Conservation (phyloP, 1,140 invertebrate genomes). For the Onthophagus taurus region DNA sequence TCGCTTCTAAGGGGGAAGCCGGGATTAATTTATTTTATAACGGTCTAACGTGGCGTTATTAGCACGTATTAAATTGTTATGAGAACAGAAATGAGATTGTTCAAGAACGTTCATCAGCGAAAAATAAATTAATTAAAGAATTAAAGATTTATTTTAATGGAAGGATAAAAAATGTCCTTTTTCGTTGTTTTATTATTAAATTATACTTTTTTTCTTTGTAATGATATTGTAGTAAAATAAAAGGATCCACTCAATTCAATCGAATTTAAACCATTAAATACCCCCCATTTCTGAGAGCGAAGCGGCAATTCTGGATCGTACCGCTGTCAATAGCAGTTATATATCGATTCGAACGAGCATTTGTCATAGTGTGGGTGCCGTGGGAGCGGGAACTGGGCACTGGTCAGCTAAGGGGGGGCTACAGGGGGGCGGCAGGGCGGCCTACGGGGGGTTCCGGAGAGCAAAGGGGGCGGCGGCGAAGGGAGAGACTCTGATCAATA, state of each 20-base stretch:
- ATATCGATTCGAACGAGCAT: constrained; percentile 34
- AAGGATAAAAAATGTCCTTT: too few species aligned
- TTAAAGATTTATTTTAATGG: too few species aligned
- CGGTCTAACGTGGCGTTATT: constrained; percentile 17
- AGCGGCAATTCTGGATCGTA: too few species aligned
- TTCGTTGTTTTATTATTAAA: too few species aligned
- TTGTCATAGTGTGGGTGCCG: constrained; percentile 35
- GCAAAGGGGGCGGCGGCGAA: constrained; percentile 18
- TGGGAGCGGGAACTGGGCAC: constrained; percentile 27
- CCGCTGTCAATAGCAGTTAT: constrained; percentile 35
- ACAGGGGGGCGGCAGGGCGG: constrained; percentile 3
- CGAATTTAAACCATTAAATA: constrained; percentile 10
- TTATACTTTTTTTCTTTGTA: too few species aligned
- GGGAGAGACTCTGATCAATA: constrained; percentile 37
- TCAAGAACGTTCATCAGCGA: too few species aligned
- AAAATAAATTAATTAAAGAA: too few species aligned
- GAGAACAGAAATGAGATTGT: too few species aligned
- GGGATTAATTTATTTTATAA: constrained; percentile 29
- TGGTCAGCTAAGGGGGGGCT: constrained; percentile 13
- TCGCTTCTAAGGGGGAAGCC: constrained; percentile 14
- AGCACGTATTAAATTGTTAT: constrained; percentile 28
- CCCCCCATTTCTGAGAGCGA: constrained; percentile 1
- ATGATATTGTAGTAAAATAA: too few species aligned
- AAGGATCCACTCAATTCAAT: too few species aligned
- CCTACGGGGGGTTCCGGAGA: constrained; percentile 16